Percentiles rank a stretch among this genome's conserved stretches.
phyloP scores from a whole-genome alignment of 2,797 vertebrate genomes.

The Cirrhinus molitorella region DNA sequence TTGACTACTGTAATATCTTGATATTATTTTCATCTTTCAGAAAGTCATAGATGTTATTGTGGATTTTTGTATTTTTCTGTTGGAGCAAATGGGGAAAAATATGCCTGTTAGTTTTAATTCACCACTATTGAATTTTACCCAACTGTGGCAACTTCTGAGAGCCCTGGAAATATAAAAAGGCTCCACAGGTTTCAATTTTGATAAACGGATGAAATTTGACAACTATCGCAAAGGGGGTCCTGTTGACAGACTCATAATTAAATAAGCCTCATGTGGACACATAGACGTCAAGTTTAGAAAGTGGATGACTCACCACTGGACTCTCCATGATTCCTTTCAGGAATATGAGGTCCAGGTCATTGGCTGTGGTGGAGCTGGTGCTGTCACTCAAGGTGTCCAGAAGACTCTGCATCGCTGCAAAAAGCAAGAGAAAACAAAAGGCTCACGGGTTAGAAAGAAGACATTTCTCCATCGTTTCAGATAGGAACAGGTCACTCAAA shows the following conservation, averaged over 20 bases:
- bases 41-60: too few species aligned
- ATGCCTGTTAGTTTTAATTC: neutral
- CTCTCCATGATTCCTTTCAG: slow-evolving; percentile 98
- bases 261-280: neutral
- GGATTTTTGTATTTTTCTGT: too few species aligned
- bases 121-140: neutral
- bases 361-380: slow-evolving; percentile 88
- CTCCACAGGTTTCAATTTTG: neutral
- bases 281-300: neutral
- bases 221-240: neutral
- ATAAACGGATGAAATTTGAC: neutral
- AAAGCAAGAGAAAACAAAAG: slow-evolving; percentile 25
- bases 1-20: neutral
- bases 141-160: neutral
- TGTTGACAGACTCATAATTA: neutral
- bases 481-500: neutral
- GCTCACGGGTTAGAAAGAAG: neutral
- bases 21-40: too few species aligned
- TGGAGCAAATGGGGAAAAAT: too few species aligned
- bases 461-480: neutral
- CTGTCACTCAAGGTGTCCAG: slow-evolving; percentile 92
- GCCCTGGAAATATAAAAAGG: neutral
- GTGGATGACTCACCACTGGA: slow-evolving; percentile 85
- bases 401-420: slow-evolving; percentile 93
- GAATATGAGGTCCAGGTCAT: slow-evolving; percentile 95